Evolutionary conservation across 2,113 vertebrate genomes (phyloP).

Genomic region (Mustela nigripes): DNA sequence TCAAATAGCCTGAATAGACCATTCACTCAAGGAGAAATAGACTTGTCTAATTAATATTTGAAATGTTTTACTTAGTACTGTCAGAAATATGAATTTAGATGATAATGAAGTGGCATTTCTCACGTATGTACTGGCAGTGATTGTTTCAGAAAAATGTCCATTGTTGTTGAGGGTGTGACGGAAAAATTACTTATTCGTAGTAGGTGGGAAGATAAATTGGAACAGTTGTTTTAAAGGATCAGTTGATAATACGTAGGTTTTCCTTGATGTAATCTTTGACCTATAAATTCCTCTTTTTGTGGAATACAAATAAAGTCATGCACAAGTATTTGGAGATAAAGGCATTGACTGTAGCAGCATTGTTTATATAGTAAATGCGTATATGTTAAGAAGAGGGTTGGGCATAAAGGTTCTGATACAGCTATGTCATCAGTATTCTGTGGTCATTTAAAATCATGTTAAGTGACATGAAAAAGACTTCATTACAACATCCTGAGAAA

Average conservation of each 20-base stretch:
- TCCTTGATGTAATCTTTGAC: neutral
- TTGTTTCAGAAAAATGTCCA: neutral
- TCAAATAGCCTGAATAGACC: neutral
- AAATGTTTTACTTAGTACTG: neutral
- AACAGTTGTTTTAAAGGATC: neutral
- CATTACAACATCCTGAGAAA: neutral
- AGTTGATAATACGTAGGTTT: neutral
- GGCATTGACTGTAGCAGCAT: neutral
- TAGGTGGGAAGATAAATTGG: neutral
- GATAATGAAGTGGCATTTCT: neutral
- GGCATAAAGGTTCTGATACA: neutral
- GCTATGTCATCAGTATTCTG: neutral
- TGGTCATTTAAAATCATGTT: neutral
- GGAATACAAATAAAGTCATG: neutral
- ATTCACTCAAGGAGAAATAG: neutral
- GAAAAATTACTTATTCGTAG: neutral
- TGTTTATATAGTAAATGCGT: neutral
- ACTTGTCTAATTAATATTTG: slow-evolving; percentile 6
- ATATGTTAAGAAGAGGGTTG: neutral
- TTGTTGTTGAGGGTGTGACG: neutral
- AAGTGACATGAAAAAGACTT: neutral
- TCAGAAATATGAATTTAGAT: slow-evolving; percentile 15
- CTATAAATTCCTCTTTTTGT: neutral
- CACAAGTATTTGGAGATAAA: neutral
- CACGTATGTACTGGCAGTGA: neutral